Evolutionary conservation across 2,888 invertebrate species (phyloP).

Genomic region (Zelleria hepariella): DNA sequence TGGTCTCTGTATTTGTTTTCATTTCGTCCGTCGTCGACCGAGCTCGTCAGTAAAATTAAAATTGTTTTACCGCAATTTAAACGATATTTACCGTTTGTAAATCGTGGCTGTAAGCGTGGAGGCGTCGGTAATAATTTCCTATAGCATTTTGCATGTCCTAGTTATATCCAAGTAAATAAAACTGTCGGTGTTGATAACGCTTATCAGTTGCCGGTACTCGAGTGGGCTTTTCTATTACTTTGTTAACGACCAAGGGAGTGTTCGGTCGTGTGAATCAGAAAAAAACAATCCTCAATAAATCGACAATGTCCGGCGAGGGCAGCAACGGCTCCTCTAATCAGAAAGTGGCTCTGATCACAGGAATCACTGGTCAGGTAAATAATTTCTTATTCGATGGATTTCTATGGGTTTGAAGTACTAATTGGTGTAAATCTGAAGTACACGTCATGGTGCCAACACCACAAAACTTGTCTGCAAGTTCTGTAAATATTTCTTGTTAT

Average conservation of each 20-base stretch:
- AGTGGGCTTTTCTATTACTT: neutral
- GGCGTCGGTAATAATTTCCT: neutral
- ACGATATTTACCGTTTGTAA: neutral
- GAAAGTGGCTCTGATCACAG: slow-evolving; percentile 93
- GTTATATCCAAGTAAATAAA: neutral
- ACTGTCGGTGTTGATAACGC: slow-evolving; percentile 22
- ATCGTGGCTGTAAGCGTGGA: neutral
- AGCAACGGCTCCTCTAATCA: slow-evolving; percentile 31
- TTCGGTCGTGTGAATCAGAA: neutral
- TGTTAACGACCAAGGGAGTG: neutral
- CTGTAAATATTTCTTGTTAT: neutral
- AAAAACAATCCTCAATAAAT: neutral
- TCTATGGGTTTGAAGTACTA: neutral
- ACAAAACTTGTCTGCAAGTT: neutral
- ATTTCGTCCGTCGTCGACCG: neutral
- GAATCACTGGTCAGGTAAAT: slow-evolving; percentile 96
- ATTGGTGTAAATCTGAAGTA: neutral
- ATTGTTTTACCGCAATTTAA: neutral
- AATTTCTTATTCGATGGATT: slow-evolving; percentile 5
- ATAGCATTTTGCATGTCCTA: neutral
- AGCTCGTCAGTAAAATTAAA: neutral
- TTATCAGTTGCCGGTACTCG: slow-evolving; percentile 18
- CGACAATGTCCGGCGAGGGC: slow-evolving; percentile 49
- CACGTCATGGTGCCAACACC: neutral
- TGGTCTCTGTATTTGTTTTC: neutral